Base-by-base conservation (phyloP, 2,113 vertebrate genomes). In the Verasper variegatus region DNA sequence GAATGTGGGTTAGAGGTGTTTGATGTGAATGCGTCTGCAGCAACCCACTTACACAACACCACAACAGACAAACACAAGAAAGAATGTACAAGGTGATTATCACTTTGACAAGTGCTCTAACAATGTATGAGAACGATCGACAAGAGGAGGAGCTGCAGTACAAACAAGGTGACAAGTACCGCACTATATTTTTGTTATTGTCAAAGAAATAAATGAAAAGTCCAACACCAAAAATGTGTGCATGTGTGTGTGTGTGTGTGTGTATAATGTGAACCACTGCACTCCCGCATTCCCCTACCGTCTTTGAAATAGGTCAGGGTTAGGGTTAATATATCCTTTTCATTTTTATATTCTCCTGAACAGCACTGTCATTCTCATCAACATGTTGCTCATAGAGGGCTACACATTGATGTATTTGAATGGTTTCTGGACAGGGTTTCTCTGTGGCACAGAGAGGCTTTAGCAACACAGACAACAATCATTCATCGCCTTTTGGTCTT, bases 11-110 rank as follows among this genome's bases (percentile, higher is more conserved):
- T 7, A 31, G 31, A 31, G 31, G 31, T 31, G 31, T 31, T 31
- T 31, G 31, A 31, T 31, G 31, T 31, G 31, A 31, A 21, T 8
- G 5, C 26, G 5, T 31, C 31, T 5, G 31, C 31, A 31, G 31
- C 27, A 62, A 60, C 45, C 14, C 31, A 66, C 45, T 51, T 76
- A 21, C 12, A 71, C 11, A 74, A 52, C 12, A 57, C 2, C 21
- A 31, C 24, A 68, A 59, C 23, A 68, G 35, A 42, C 60, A 66
- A 59, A 42, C 9, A n/a, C 11, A 45, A 21, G 40, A 12, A 49
- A 21, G 47, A 75, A 42, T 18, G 21, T n/a, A 31, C 31, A 31
- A 31, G 31, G 31, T 7, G 31, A 31, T 31, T 31, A 31, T 31
- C 31, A 31, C 31, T 31, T 31, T 31, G 26, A 65, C 13, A n/a